Evolutionary conservation across 2,888 invertebrate genomes (phyloP), one percentile per base, ranked within the genome.

Genomic region (Rotaria sp.): DNA sequence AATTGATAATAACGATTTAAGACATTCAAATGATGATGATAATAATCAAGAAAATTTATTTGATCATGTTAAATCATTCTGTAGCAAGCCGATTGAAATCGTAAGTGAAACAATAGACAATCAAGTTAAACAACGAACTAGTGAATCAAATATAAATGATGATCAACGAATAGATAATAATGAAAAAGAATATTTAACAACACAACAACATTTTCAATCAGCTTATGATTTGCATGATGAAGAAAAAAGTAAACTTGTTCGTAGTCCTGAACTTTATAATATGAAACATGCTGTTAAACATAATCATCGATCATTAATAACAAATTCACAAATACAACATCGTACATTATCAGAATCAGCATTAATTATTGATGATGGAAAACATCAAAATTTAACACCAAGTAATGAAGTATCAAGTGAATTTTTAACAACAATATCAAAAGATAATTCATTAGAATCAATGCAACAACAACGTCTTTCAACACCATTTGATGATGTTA

Each of bases 171-270:
- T 35, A 21, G 13, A n/a, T 30, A n/a, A 11, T 13, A 30, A 11
- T 35, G 67, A 35, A 30, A 30, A 13, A 67, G 30, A 30, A 30
- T n/a, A 4, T 67, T 35, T 13, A n/a, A 30, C 30, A 15, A 0
- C 67, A 15, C 41, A 45, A 45, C 80, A 80, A 80, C 80, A 45
- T 45, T 80, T 80, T 80, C 80, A 41, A n/a, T 80, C 80, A 35
- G 80, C 80, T 4, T 13, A 80, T 45, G 80, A 80, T 45, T 80
- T 80, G 26, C 80, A 45, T 13, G 45, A 80, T 45, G 80, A 80
- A 41, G 80, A 80, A 45, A 80, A 80, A 45, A 80, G 45, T n/a
- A 80, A 80, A 45, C 80, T 80, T 80, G 45, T 80, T 80, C 80
- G 80, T 45, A 45, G 45, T 45, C 80, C 80, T 15, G 80, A 80